Evolutionary conservation across 2,888 invertebrate genomes (phyloP).

Genomic region (Caenorhabditis sinica): DNA sequence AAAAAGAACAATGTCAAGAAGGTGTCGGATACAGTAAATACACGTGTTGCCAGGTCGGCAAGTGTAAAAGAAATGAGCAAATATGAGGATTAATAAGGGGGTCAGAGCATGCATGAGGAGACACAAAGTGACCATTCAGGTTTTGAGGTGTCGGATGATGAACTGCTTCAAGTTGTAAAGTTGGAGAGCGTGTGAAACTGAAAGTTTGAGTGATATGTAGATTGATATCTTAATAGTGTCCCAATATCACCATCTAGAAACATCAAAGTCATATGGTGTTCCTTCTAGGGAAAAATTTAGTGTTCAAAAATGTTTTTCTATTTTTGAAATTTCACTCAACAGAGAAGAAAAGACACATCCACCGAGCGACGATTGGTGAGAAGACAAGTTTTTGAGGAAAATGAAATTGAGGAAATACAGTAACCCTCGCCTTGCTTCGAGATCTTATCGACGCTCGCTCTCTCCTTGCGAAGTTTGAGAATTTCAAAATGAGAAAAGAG

Average conservation of each 20-base stretch:
- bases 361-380: slow-evolving; percentile 18
- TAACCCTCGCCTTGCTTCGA: slow-evolving; percentile 18
- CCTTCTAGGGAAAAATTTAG: no score
- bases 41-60: slow-evolving; percentile 25
- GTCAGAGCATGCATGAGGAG: neutral
- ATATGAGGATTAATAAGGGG: slow-evolving; percentile 9
- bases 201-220: no score
- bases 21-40: slow-evolving; percentile 29
- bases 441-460: slow-evolving; percentile 23
- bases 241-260: no score
- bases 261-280: no score
- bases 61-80: slow-evolving; percentile 22
- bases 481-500: slow-evolving; percentile 3
- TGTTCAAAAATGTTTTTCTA: neutral
- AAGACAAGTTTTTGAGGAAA: slow-evolving; percentile 27
- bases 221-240: no score
- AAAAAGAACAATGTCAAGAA: slow-evolving; percentile 11
- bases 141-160: no score
- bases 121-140: no score
- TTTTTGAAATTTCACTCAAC: neutral
- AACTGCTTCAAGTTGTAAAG: no score
- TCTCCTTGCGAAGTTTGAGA: slow-evolving; percentile 1
- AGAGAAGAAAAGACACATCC: neutral
- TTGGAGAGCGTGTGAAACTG: no score
- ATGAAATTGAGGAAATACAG: slow-evolving; percentile 18